A percentile compares a stretch with the other conserved stretches of the same genome.
Conservation (phyloP, 2,797 vertebrate genomes). For the Argentina silus region DNA sequence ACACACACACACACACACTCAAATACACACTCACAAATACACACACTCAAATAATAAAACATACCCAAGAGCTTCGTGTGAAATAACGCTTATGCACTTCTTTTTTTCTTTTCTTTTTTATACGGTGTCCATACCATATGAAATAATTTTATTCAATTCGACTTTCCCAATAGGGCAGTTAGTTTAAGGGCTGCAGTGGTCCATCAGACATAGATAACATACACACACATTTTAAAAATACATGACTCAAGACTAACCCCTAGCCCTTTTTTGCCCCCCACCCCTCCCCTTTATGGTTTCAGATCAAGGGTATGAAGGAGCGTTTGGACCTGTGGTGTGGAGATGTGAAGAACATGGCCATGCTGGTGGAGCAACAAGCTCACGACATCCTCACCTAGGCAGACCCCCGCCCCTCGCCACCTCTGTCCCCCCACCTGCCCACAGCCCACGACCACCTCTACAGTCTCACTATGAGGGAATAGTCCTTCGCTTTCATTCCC, state of each 20-base stretch:
- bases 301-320: slow-evolving; percentile 99
- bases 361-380: slow-evolving; percentile 96
- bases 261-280: neutral
- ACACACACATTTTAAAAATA: neutral
- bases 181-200: neutral
- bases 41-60: too few relatives aligned
- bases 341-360: slow-evolving; percentile 95
- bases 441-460: neutral
- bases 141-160: too few relatives aligned
- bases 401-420: neutral
- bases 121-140: too few relatives aligned
- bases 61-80: too few relatives aligned
- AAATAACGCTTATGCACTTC: too few relatives aligned
- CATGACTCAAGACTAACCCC: neutral
- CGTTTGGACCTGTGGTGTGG: slow-evolving; percentile 95
- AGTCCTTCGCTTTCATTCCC: neutral
- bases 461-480: neutral
- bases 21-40: neutral
- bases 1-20: neutral
- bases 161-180: too few relatives aligned
- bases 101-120: too few relatives aligned
- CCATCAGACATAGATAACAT: neutral
- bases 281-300: slow-evolving; percentile 39
- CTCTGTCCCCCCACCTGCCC: neutral
- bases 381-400: slow-evolving; percentile 93